Conservation (phyloP, 2,113 vertebrate species). For the Apodemus sylvaticus region DNA sequence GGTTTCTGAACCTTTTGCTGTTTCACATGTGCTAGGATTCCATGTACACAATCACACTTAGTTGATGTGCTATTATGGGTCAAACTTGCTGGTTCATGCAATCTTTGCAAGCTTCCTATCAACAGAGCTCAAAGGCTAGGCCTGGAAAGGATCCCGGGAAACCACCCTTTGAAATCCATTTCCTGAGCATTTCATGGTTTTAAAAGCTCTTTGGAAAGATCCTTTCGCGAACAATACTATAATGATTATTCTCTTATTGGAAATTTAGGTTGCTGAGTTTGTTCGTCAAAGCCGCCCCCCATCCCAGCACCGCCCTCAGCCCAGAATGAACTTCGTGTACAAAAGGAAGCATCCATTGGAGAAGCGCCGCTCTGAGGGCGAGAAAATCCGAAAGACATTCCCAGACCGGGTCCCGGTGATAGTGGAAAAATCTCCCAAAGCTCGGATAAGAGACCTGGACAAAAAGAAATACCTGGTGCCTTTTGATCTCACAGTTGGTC, state of each 20-base stretch:
- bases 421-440: slow-evolving; percentile 96
- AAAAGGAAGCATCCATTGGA: slow-evolving; percentile 97
- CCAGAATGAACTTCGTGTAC: slow-evolving; percentile 95
- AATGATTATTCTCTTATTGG: background rate
- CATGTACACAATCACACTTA: background rate
- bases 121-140: background rate
- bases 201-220: background rate
- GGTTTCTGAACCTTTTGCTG: background rate
- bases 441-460: slow-evolving; percentile 96
- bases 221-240: background rate
- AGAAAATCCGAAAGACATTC: slow-evolving; percentile 97
- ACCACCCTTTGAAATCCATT: background rate
- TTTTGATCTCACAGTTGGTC: slow-evolving; percentile 96
- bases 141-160: background rate
- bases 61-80: no score
- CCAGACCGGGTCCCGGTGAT: slow-evolving; percentile 96
- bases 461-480: slow-evolving; percentile 97
- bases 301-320: slow-evolving; percentile 57
- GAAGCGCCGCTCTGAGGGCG: slow-evolving; percentile 95
- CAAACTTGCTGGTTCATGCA: background rate
- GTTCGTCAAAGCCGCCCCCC: slow-evolving; percentile 56
- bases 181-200: background rate
- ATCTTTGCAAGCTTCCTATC: background rate
- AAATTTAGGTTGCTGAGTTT: slow-evolving; percentile 40
- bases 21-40: no score